A percentile compares a stretch with the other conserved stretches of the same genome.
Evolutionary conservation across 2,113 vertebrate genomes (phyloP).

Genomic region (Planiliza haematocheilus): DNA sequence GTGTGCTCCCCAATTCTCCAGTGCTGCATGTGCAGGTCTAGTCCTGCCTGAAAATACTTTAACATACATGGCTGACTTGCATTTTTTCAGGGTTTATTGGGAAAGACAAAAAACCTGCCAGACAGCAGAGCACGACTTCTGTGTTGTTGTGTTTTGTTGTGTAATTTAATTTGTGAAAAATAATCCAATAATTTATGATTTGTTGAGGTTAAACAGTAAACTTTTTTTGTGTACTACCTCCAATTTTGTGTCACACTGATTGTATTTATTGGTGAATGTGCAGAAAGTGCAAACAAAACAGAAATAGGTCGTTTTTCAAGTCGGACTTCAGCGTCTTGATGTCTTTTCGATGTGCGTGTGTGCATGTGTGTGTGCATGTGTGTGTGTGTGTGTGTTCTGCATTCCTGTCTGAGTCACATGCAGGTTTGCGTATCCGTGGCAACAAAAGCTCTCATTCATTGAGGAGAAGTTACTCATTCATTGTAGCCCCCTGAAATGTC

Average conservation of each 20-base stretch:
- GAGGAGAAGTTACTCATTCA: constrained; percentile 43
- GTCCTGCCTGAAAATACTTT: constrained; percentile 30
- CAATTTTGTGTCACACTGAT: no score
- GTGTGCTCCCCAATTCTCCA: not conserved
- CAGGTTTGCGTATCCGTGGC: constrained; percentile 32
- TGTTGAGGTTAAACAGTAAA: no score
- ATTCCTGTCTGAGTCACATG: constrained; percentile 69
- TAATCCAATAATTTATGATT: no score
- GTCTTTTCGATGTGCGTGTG: not conserved
- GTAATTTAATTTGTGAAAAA: no score
- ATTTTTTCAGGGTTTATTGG: not conserved
- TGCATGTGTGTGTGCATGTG: constrained; percentile 10
- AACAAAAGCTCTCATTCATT: constrained; percentile 69
- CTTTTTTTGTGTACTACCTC: no score
- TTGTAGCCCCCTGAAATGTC: not conserved
- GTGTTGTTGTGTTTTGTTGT: no score
- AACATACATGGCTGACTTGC: constrained; percentile 1
- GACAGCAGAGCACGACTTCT: no score
- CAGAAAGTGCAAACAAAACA: no score
- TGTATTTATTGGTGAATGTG: no score
- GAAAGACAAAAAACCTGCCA: not conserved
- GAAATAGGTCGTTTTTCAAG: no score
- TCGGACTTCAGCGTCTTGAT: no score
- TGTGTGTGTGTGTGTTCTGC: constrained; percentile 1
- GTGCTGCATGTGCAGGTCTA: constrained; percentile 3